These are phyloP conservation scores for Danio kyathit DNA, from an alignment of 2,797 vertebrate species.

Conservation along the genomic window DNA sequence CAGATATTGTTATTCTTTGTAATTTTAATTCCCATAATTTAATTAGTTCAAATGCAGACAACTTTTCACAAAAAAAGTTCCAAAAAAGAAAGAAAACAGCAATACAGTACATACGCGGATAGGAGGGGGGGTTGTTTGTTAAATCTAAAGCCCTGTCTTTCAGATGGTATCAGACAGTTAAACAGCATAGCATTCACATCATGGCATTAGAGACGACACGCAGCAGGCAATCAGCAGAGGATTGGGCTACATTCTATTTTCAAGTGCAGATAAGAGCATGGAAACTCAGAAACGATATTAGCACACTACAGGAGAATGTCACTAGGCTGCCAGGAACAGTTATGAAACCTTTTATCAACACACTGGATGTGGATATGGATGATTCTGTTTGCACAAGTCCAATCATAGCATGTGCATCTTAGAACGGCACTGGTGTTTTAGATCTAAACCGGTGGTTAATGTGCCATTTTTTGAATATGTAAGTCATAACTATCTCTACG, in stretches of 20 bases:
- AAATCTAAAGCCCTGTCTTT: conserved; percentile 71
- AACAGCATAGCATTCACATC: conserved; percentile 64
- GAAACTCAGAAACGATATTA: conserved; percentile 12
- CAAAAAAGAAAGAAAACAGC: conserved; percentile 76
- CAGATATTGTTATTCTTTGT: conserved; percentile 77
- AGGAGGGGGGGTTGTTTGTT: conserved; percentile 72
- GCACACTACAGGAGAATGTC: conserved; percentile 35
- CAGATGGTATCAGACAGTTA: conserved; percentile 67
- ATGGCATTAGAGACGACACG: conserved; percentile 54
- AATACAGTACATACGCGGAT: conserved; percentile 83
- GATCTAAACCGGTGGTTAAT: not conserved
- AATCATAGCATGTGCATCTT: not conserved
- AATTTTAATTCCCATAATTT: conserved; percentile 90
- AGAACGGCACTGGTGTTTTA: not conserved
- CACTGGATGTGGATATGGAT: conserved; percentile 10
- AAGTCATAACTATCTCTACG: conserved; percentile 45
- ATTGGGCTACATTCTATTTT: conserved; percentile 51
- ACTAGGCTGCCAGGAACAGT: conserved; percentile 28
- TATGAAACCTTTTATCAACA: conserved; percentile 37
- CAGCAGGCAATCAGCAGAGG: conserved; percentile 52
- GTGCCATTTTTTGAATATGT: not conserved
- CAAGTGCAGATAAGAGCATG: conserved; percentile 42
- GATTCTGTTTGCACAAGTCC: conserved; percentile 4
- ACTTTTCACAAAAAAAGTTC: conserved; percentile 78
- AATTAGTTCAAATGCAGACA: conserved; percentile 84